Base-by-base conservation (phyloP, 1,140 invertebrate genomes). In the Trachymyrmex septentrionalis region DNA sequence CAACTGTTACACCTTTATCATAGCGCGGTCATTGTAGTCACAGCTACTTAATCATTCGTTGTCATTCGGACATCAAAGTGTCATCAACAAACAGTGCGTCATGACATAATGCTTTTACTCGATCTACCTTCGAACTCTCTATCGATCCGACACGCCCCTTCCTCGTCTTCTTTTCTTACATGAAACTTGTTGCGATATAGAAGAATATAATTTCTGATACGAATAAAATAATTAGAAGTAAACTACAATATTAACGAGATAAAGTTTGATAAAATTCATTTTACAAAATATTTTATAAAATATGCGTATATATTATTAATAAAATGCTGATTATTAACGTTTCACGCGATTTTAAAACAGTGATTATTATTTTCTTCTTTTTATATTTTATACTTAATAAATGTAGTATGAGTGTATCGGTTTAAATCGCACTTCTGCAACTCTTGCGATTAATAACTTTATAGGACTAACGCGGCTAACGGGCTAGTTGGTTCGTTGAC, bases 401-500 rank as follows among this genome's bases (percentile, higher is more conserved):
- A 27, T 34, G 27, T 38, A 75, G 63, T 78, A 24, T 59, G 21
- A 27, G 12, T 21, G 16, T 71, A 53, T 77, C 72, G n/a, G 44
- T 80, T 77, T 69, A 69, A 50, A 87, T 38, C 19, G 38, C 14
- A 6, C n/a, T 48, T 24, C 50, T 48, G 63, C 75, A 61, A 78
- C 66, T 84, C 27, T 84, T 77, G 50, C 61, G 61, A 91, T 90
- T 91, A 91, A 90, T 91, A 90, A 91, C 55, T 84, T 86, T 66
- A 57, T 44, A 78, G 71, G 72, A 72, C 86, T 44, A 38, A 34
- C 34, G 34, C 34, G 6, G 6, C 34, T 34, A 78, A 48, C 72
- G 48, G 77, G 59, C 82, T 89, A 78, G 76, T 64, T 81, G 87
- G 81, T 86, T 86, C 87, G 76, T 77, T 50, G 76, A 69, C 67